phyloP scores from a whole-genome alignment of 1,140 invertebrate species.

The Pseudobourletiella spinata region DNA sequence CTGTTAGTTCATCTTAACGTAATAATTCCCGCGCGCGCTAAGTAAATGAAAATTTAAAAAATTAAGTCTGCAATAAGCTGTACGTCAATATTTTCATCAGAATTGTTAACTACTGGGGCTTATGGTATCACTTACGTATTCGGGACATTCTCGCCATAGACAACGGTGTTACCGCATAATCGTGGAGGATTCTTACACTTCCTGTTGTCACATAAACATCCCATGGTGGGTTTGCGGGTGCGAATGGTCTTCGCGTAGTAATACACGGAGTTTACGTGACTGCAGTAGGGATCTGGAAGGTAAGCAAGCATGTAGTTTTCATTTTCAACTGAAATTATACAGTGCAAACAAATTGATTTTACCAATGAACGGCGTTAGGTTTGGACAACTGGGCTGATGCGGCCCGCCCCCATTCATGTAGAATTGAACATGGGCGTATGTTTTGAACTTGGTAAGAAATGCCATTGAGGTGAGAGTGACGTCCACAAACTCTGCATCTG shows the following conservation, averaged over 20 bases:
- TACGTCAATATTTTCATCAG: no score
- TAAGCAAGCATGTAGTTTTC: neutral
- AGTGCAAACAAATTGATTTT: neutral
- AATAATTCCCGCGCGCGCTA: neutral
- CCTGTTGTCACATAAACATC: neutral
- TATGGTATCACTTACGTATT: neutral
- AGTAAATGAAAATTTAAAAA: neutral
- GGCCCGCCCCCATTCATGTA: slow-evolving; percentile 16
- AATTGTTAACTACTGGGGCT: neutral
- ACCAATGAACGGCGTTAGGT: neutral
- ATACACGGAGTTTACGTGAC: neutral
- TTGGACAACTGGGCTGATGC: slow-evolving; percentile 17
- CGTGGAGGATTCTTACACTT: neutral
- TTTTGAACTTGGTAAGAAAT: neutral
- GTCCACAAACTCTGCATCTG: slow-evolving; percentile 16
- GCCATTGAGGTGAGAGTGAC: slow-evolving; percentile 3
- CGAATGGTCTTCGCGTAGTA: slow-evolving; percentile 1
- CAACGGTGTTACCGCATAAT: neutral
- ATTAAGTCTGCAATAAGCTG: no score
- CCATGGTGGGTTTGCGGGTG: neutral
- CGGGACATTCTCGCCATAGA: neutral
- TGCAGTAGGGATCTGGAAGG: slow-evolving; percentile 7
- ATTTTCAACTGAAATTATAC: neutral
- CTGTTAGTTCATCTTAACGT: no score
- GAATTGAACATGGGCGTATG: slow-evolving; percentile 9